Evolutionary conservation across 2,797 vertebrate species (phyloP).

Genomic region (Chelonia mydas): DNA sequence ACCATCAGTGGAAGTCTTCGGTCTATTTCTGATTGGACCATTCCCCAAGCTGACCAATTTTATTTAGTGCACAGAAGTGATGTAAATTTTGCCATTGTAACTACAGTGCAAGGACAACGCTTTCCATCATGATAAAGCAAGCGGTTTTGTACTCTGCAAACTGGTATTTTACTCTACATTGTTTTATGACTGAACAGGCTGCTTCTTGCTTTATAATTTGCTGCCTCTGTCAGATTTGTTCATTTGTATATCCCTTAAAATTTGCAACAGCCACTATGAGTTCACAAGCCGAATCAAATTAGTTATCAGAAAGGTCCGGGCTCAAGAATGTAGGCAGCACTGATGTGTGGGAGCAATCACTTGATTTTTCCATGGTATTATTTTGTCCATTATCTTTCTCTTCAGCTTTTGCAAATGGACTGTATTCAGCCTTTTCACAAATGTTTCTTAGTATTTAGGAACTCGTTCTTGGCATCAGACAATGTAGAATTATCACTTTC

Average conservation of each 20-base stretch:
- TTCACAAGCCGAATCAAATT: background rate
- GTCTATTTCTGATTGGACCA: background rate
- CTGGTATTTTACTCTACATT: background rate
- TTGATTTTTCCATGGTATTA: too few relatives aligned
- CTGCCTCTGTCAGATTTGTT: too few relatives aligned
- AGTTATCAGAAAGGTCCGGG: too few relatives aligned
- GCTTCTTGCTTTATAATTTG: background rate
- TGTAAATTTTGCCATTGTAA: background rate
- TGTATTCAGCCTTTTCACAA: background rate
- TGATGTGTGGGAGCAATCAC: background rate
- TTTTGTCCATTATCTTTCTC: too few relatives aligned
- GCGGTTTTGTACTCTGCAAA: background rate
- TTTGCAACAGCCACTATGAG: background rate
- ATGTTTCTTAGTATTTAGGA: too few relatives aligned
- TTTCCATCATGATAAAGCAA: background rate
- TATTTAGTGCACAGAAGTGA: background rate
- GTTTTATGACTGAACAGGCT: background rate
- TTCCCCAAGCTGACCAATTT: background rate
- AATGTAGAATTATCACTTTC: too few relatives aligned
- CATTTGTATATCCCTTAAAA: background rate
- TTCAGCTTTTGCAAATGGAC: background rate
- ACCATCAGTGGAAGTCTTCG: background rate
- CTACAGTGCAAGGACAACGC: background rate
- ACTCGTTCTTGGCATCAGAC: too few relatives aligned
- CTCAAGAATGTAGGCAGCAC: background rate